phyloP scores from a whole-genome alignment of 2,888 invertebrate species.

The Nudaria mundana region DNA sequence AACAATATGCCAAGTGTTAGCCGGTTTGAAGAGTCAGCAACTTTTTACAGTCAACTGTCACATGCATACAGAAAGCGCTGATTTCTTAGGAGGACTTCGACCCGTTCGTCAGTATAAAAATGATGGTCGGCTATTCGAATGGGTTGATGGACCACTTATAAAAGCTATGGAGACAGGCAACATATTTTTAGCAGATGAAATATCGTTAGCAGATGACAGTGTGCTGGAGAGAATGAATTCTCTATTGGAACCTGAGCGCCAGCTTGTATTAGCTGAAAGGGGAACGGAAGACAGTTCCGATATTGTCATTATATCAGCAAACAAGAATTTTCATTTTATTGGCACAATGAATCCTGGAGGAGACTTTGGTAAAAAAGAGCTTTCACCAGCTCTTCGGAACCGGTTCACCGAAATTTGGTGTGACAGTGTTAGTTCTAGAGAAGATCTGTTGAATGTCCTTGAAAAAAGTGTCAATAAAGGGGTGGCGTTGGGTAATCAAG shows the following conservation, averaged over 20 bases:
- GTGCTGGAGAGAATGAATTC: constrained; percentile 98
- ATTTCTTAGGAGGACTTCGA: constrained; percentile 97
- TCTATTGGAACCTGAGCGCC: constrained; percentile 95
- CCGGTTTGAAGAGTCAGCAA: constrained; percentile 83
- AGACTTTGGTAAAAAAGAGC: constrained; percentile 99
- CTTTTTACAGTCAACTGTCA: constrained; percentile 97
- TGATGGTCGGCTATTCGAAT: constrained; percentile 91
- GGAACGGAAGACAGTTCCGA: constrained; percentile 83
- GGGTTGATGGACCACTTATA: constrained; percentile 98
- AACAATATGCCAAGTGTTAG: constrained; percentile 94
- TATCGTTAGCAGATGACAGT: constrained; percentile 98
- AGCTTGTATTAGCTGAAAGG: constrained; percentile 94
- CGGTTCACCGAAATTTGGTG: constrained; percentile 99
- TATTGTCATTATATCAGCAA: constrained; percentile 84
- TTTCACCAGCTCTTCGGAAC: constrained; percentile 98
- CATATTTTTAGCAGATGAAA: constrained; percentile 98
- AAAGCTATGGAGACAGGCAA: constrained; percentile 93
- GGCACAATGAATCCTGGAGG: constrained; percentile 99
- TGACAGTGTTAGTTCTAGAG: constrained; percentile 85
- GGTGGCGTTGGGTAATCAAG: constrained; percentile 76
- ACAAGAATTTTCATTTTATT: constrained; percentile 92
- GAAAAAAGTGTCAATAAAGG: constrained; percentile 86
- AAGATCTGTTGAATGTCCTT: constrained; percentile 90
- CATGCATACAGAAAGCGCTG: constrained; percentile 98
- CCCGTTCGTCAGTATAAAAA: constrained; percentile 88